Evolutionary conservation across 2,888 invertebrate species (phyloP).

Genomic region (Callimorpha dominula): DNA sequence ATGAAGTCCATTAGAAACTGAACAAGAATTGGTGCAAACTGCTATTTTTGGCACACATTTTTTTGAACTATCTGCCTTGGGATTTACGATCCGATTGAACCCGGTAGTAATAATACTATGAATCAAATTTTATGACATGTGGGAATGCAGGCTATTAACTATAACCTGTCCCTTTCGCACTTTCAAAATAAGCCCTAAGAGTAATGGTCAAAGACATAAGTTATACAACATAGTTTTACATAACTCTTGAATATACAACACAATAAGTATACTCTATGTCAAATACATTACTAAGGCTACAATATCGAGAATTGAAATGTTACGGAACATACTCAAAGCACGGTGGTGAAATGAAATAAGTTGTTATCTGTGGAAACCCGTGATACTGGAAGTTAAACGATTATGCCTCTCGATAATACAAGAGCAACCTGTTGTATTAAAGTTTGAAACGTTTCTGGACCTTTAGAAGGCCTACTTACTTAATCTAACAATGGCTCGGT

Average conservation of each 20-base stretch:
- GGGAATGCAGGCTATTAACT: no score
- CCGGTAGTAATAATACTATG: background rate
- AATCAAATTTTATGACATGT: background rate
- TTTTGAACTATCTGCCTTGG: background rate
- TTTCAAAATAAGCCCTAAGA: no score
- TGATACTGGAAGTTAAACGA: constrained; percentile 56
- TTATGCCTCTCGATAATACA: constrained; percentile 56
- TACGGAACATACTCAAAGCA: constrained; percentile 30
- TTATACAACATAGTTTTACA: background rate
- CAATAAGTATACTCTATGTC: background rate
- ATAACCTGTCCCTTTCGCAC: no score
- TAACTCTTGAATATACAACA: background rate
- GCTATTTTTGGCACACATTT: background rate
- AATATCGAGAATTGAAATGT: constrained; percentile 43
- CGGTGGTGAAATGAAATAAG: constrained; percentile 50
- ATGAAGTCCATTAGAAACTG: no score
- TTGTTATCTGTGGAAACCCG: constrained; percentile 51
- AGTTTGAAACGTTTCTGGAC: constrained; percentile 38
- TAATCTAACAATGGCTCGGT: constrained; percentile 32
- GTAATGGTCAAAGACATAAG: background rate
- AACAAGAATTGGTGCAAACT: background rate
- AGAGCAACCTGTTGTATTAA: constrained; percentile 42
- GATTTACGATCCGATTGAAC: background rate
- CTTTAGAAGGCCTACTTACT: constrained; percentile 25
- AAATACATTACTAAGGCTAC: background rate